Conservation (phyloP, 2,797 vertebrate genomes). For the Psittacula echo region DNA sequence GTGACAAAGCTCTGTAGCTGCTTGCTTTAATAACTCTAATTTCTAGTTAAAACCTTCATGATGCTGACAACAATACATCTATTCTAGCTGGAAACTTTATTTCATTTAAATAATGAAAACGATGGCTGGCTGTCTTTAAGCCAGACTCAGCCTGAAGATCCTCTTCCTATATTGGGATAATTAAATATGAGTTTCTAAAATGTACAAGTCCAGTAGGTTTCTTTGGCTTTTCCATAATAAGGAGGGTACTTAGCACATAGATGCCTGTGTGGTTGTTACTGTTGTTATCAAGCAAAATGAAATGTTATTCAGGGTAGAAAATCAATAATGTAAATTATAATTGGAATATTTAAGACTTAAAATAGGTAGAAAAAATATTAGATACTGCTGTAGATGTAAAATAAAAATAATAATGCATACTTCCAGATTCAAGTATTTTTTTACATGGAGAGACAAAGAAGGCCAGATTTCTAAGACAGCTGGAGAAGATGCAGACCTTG, state of each 20-base stretch:
- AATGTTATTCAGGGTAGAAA: background rate
- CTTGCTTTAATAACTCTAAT: background rate
- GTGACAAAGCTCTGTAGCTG: background rate
- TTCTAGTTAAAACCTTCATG: background rate
- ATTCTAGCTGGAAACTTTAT: background rate
- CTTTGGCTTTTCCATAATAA: background rate
- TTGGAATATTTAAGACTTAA: background rate
- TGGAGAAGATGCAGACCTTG: background rate
- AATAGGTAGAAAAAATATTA: background rate
- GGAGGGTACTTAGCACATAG: background rate
- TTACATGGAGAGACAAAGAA: background rate
- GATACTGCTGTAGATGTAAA: background rate
- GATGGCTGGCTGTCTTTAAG: background rate
- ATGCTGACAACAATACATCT: background rate
- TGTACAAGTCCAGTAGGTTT: background rate
- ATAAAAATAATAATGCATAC: background rate
- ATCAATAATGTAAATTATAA: background rate
- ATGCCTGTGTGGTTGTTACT: background rate
- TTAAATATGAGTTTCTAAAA: background rate
- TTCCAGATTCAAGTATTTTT: background rate
- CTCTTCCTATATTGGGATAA: background rate
- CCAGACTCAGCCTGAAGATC: background rate
- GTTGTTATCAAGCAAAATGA: background rate
- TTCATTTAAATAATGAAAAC: background rate
- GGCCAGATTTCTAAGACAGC: background rate